Conservation (phyloP, 2,888 invertebrate species). For the Buathra laborator region DNA sequence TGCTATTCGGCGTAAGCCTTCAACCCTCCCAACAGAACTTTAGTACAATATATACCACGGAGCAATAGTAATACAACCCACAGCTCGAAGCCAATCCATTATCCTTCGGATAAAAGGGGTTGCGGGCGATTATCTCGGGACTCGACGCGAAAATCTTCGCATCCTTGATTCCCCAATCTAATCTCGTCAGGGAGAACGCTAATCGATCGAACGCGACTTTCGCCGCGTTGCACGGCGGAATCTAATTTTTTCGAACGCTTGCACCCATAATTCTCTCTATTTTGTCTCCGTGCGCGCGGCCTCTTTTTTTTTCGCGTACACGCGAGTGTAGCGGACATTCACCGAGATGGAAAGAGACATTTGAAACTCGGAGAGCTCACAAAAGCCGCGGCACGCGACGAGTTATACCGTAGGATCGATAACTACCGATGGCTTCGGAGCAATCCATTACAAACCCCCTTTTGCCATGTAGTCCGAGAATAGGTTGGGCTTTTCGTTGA, state of each 20-base stretch:
- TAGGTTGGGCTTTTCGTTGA: slow-evolving; percentile 49
- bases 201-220: slow-evolving; percentile 46
- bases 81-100: slow-evolving; percentile 60
- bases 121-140: slow-evolving; percentile 47
- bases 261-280: background rate
- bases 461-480: slow-evolving; percentile 3
- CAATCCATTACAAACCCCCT: slow-evolving; percentile 52
- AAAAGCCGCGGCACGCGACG: slow-evolving; percentile 51
- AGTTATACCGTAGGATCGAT: slow-evolving; percentile 56
- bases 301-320: background rate
- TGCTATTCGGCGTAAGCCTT: slow-evolving; percentile 55
- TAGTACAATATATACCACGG: background rate
- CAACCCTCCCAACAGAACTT: slow-evolving; percentile 11
- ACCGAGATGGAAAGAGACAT: slow-evolving; percentile 12
- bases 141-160: slow-evolving; percentile 13
- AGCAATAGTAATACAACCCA: slow-evolving; percentile 31
- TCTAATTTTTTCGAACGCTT: slow-evolving; percentile 31
- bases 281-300: background rate
- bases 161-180: slow-evolving; percentile 9
- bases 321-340: slow-evolving; percentile 7
- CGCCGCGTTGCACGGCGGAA: background rate
- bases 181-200: slow-evolving; percentile 39
- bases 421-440: slow-evolving; percentile 50
- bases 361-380: slow-evolving; percentile 28
- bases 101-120: slow-evolving; percentile 49